Percentiles rank a stretch among this genome's conserved stretches.
phyloP scores from a whole-genome alignment of 2,888 invertebrate genomes.

The Andrena praecox region DNA sequence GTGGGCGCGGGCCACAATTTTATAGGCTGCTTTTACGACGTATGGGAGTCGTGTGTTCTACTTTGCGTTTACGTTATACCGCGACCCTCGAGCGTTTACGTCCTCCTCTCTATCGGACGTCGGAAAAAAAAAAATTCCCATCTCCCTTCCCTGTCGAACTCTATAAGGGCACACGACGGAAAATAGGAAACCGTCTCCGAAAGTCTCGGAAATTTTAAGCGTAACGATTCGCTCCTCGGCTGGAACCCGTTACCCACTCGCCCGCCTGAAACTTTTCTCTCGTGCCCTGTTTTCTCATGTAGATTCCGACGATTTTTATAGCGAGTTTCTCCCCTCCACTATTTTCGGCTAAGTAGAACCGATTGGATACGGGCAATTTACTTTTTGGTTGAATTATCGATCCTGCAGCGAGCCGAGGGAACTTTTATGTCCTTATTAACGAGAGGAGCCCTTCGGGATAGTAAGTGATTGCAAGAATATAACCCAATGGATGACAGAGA shows the following conservation, averaged over 20 bases:
- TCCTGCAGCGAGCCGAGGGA: no score
- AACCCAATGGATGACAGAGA: no score
- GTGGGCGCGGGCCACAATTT: slow-evolving; percentile 70
- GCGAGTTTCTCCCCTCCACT: not conserved
- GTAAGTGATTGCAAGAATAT: no score
- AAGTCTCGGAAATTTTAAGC: not conserved
- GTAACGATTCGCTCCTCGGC: slow-evolving; percentile 15
- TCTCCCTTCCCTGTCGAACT: slow-evolving; percentile 49
- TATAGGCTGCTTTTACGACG: slow-evolving; percentile 82
- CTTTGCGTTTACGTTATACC: slow-evolving; percentile 78
- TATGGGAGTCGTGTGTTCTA: slow-evolving; percentile 79
- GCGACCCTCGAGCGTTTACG: slow-evolving; percentile 71
- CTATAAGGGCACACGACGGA: slow-evolving; percentile 24
- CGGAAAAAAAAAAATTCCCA: slow-evolving; percentile 49
- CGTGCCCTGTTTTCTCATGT: not conserved
- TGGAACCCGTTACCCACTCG: slow-evolving; percentile 1
- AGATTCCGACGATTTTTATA: not conserved
- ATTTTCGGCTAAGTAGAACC: no score
- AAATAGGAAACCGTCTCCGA: slow-evolving; percentile 19
- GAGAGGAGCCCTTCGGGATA: no score
- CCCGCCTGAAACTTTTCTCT: not conserved
- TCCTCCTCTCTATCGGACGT: slow-evolving; percentile 32
- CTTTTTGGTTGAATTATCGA: no score
- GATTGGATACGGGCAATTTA: no score
- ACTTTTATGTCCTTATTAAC: no score